Evolutionary conservation across 2,888 invertebrate genomes (phyloP).

Genomic region (Xylophagus ater): DNA sequence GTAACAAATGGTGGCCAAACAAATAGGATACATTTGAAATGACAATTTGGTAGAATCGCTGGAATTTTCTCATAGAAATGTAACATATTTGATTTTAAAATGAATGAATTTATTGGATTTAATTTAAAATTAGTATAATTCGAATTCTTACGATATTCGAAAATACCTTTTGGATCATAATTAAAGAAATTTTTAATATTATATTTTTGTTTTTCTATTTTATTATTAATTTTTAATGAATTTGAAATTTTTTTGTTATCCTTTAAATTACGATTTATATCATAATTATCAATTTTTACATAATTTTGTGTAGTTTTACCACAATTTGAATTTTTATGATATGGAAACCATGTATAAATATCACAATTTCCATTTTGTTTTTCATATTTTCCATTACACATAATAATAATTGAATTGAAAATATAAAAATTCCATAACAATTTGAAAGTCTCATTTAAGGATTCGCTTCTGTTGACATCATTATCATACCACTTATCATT

Average conservation of each 20-base stretch:
- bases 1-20: conserved; percentile 16
- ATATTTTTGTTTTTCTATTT: not conserved
- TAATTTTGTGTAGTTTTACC: conserved; percentile 9
- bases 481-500: not conserved
- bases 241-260: too few relatives aligned
- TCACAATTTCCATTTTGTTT: conserved; percentile 5
- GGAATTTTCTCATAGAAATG: conserved; percentile 14
- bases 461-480: not conserved
- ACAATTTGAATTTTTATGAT: conserved; percentile 8
- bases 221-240: not conserved
- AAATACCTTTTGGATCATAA: conserved; percentile 7
- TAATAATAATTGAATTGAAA: conserved; percentile 11
- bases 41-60: too few relatives aligned
- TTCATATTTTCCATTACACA: conserved; percentile 1
- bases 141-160: conserved; percentile 8
- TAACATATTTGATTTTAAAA: not conserved
- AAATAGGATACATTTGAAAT: conserved; percentile 7
- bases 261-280: conserved; percentile 3
- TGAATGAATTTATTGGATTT: not conserved
- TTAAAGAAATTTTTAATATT: conserved; percentile 10
- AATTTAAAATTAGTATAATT: not conserved
- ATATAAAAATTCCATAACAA: conserved; percentile 13
- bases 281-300: conserved; percentile 10
- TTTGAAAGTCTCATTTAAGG: conserved; percentile 1
- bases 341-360: conserved; percentile 14